These are phyloP conservation scores for Drosophila testacea DNA, from an alignment of 2,888 invertebrate genomes.

Conservation along the genomic window DNA sequence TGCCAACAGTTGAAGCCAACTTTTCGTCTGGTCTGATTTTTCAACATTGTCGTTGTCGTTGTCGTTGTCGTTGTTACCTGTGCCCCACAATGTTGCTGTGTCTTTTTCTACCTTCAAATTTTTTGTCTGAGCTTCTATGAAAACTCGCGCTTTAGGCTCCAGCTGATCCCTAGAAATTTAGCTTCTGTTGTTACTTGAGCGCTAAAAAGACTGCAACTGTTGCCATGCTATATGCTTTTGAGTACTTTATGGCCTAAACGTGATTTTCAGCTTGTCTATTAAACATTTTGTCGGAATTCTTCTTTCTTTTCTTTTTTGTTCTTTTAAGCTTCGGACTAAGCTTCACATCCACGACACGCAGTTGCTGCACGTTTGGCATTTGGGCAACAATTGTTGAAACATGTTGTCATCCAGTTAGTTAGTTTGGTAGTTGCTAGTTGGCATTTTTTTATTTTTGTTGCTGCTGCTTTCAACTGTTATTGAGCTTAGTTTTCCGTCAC, in stretches of 20 bases:
- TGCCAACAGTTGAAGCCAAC: slow-evolving; percentile 53
- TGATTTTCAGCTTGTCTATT: slow-evolving; percentile 72
- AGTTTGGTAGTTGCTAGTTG: slow-evolving; percentile 42
- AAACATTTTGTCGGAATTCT: slow-evolving; percentile 42
- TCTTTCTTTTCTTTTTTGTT: slow-evolving; percentile 2
- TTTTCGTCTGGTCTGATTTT: slow-evolving; percentile 50
- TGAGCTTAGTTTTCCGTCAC: slow-evolving; percentile 37
- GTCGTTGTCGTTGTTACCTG: slow-evolving; percentile 36
- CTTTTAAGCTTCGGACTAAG: slow-evolving; percentile 11
- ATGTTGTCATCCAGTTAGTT: slow-evolving; percentile 79
- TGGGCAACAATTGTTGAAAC: slow-evolving; percentile 75
- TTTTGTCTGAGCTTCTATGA: neutral
- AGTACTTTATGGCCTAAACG: slow-evolving; percentile 73
- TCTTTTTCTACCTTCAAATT: slow-evolving; percentile 6
- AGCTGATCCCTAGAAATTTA: slow-evolving; percentile 28
- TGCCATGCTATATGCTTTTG: slow-evolving; percentile 37
- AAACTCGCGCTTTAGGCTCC: slow-evolving; percentile 21
- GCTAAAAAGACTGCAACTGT: slow-evolving; percentile 30
- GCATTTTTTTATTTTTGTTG: slow-evolving; percentile 15
- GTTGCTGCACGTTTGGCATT: slow-evolving; percentile 76
- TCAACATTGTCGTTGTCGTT: slow-evolving; percentile 60
- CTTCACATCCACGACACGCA: slow-evolving; percentile 26
- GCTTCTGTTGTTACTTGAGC: slow-evolving; percentile 24
- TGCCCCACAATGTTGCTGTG: slow-evolving; percentile 36
- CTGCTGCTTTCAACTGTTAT: slow-evolving; percentile 16